Conservation (phyloP, 1,140 invertebrate species). For the Calliphora vicina region DNA sequence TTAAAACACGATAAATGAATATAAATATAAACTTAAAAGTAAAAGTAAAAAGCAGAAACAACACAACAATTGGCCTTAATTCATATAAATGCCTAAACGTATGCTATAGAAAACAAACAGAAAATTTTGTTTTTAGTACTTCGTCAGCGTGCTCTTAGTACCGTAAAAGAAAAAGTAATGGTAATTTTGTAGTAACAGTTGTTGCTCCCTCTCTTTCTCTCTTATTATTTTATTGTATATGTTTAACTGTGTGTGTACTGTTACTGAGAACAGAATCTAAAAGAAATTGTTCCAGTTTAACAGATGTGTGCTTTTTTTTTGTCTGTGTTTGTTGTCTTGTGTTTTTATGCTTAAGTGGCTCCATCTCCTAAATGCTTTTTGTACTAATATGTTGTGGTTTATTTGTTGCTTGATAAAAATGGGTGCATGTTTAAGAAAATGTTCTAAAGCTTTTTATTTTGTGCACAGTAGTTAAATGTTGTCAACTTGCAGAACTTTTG, state of each 20-base stretch:
- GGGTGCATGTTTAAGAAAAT: slow-evolving; percentile 17
- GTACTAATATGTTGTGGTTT: slow-evolving; percentile 52
- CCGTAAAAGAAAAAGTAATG: neutral
- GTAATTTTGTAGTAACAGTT: neutral
- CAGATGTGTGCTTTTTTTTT: neutral
- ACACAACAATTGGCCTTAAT: slow-evolving; percentile 8
- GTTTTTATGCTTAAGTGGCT: slow-evolving; percentile 44
- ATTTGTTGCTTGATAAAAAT: slow-evolving; percentile 69
- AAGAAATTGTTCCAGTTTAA: neutral
- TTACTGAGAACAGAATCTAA: neutral
- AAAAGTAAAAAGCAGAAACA: neutral
- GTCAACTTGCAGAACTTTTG: neutral
- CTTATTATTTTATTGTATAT: neutral
- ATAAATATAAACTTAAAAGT: too few relatives aligned
- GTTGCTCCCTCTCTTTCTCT: neutral
- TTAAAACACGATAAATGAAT: too few relatives aligned
- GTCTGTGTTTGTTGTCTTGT: neutral
- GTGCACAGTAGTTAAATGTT: neutral
- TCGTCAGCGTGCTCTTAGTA: neutral
- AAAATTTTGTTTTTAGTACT: neutral
- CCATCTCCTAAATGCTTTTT: slow-evolving; percentile 51
- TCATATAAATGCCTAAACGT: neutral
- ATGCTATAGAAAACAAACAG: neutral
- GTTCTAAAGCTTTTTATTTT: slow-evolving; percentile 20
- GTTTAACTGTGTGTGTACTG: neutral